Conservation (phyloP, 2,797 vertebrate genomes). For the Dipus sagitta region DNA sequence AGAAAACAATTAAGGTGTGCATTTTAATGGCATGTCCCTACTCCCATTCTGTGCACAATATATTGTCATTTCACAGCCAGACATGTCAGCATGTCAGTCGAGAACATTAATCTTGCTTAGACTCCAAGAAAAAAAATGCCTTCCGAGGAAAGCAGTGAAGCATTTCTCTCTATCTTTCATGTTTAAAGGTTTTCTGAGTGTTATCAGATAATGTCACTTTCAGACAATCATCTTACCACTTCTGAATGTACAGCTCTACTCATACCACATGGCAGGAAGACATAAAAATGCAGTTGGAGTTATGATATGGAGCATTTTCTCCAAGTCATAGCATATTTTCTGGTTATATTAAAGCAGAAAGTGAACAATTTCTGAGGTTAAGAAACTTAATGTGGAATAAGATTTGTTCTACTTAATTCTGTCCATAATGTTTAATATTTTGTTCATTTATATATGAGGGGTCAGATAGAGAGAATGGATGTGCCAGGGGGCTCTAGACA, state of each 20-base stretch:
- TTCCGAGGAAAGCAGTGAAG: slow-evolving; percentile 68
- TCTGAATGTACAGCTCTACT: slow-evolving; percentile 60
- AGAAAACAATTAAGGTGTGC: slow-evolving; percentile 48
- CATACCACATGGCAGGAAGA: not conserved
- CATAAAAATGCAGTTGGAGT: slow-evolving; percentile 30
- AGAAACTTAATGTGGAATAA: slow-evolving; percentile 58
- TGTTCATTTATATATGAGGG: too few species aligned
- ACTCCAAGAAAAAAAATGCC: not conserved
- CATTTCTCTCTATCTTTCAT: slow-evolving; percentile 65
- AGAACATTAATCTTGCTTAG: slow-evolving; percentile 76
- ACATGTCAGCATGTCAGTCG: slow-evolving; percentile 65
- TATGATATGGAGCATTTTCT: not conserved
- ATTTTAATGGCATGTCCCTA: slow-evolving; percentile 54
- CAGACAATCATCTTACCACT: slow-evolving; percentile 68
- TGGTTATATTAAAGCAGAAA: slow-evolving; percentile 59
- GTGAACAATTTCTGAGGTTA: slow-evolving; percentile 55
- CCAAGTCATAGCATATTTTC: slow-evolving; percentile 31
- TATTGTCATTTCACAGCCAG: slow-evolving; percentile 63
- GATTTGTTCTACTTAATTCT: slow-evolving; percentile 67
- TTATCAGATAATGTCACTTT: slow-evolving; percentile 76
- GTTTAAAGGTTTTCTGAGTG: slow-evolving; percentile 68
- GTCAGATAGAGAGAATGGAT: too few species aligned
- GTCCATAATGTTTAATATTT: not conserved
- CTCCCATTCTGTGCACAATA: not conserved
- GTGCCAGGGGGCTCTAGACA: too few species aligned